Base-by-base conservation (phyloP, 2,888 invertebrate species). In the Volucella inflata region DNA sequence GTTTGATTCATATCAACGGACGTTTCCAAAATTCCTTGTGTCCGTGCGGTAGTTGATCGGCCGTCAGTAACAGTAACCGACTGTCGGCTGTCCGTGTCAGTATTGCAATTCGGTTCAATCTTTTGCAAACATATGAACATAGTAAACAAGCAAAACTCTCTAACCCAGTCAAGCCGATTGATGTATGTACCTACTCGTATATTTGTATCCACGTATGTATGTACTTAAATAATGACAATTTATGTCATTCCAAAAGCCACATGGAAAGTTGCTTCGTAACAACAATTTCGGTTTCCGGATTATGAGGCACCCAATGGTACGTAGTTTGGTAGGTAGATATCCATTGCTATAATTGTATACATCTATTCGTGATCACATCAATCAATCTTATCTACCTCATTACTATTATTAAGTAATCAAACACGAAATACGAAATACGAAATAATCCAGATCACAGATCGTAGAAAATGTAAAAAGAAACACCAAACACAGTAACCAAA, bases 371-470 rank as follows among this genome's bases (percentile, higher is more conserved):
- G 75, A 65, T 75, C 65, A 40, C 59, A 75, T 75, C 50, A 57
- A 65, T 75, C 67, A 76, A 76, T 46, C 42, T 46, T 50, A 36
- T 38, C 72, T 53, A 16, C 12, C 17, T 16, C 51, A 57, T 70
- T n/a, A 48, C 50, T 17, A 44, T 71, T 44, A 72, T 72, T 72
- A 60, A 60, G 51, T 51, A 72, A 62, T 72, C 72, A 62, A 72
- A 40, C n/a, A 42, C 60, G 30, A 30, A 30, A 30, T 8, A 42
- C 60, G 30, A 30, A 30, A 30, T 8, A 60, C 12, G 16, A 46
- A 68, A 46, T 51, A 76, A 76, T 75, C 53, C 68, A 62, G 70
- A 77, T 70, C 53, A 77, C 2, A 57, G 50, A 59, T 53, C 53
- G 50, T 48, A n/a, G 8, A 36, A 53, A 53, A 55, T 44, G 42